These are phyloP conservation scores for Nymphicus hollandicus DNA, from an alignment of 2,113 vertebrate species.

Conservation along the genomic window DNA sequence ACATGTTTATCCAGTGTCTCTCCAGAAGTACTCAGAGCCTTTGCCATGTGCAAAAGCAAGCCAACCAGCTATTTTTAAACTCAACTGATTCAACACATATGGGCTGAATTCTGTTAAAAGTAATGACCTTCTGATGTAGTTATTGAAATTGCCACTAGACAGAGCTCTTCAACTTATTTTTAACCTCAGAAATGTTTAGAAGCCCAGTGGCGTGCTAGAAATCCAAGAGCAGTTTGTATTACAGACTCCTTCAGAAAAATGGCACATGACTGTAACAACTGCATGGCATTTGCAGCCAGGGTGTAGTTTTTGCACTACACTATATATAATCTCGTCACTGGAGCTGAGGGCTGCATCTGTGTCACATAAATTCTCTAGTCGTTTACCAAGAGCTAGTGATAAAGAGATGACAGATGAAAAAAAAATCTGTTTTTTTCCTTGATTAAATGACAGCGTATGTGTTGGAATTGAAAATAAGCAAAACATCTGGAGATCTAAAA, in stretches of 20 bases:
- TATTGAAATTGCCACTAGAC: constrained; percentile 69
- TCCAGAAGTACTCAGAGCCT: not conserved
- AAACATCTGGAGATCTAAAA: not conserved
- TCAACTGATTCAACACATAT: constrained; percentile 18
- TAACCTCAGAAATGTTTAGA: not conserved
- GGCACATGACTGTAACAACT: not conserved
- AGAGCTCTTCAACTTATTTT: constrained; percentile 73
- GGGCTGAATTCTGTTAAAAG: not conserved
- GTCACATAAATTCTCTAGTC: not conserved
- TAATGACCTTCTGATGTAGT: constrained; percentile 43
- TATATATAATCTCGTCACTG: not conserved
- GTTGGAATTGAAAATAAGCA: not conserved
- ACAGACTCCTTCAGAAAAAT: not conserved
- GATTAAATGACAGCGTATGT: not conserved
- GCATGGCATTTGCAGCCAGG: not conserved
- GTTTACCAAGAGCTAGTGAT: not conserved
- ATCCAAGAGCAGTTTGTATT: not conserved
- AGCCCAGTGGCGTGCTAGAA: not conserved
- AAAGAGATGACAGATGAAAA: not conserved
- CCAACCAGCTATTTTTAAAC: constrained; percentile 24
- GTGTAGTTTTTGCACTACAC: not conserved
- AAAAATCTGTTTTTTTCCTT: not conserved
- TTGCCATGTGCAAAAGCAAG: not conserved
- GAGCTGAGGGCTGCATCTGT: not conserved
- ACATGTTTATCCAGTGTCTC: not conserved